These are phyloP conservation scores for Sorex araneus DNA, from an alignment of 2,113 vertebrate species.

Conservation along the genomic window DNA sequence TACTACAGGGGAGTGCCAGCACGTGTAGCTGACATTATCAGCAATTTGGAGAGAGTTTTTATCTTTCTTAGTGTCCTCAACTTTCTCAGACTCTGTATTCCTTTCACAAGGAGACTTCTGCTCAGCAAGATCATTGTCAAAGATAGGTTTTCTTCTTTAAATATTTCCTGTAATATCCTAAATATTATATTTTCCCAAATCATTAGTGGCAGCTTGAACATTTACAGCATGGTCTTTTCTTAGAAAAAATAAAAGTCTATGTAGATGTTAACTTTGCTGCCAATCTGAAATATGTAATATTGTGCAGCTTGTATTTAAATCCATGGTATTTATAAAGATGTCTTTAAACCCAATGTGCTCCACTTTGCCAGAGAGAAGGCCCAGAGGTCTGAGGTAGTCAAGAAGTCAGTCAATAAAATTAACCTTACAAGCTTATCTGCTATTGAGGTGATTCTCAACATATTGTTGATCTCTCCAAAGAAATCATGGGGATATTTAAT, in stretches of 20 bases:
- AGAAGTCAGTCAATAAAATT: too few species aligned
- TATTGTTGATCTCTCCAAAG: background rate
- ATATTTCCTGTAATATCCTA: background rate
- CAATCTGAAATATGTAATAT: background rate
- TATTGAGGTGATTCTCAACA: background rate
- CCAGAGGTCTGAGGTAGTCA: too few species aligned
- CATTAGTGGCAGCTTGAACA: background rate
- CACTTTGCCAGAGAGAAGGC: background rate
- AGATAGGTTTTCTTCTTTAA: background rate
- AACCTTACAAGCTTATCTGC: accelerated
- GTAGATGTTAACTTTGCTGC: background rate
- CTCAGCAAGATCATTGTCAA: background rate
- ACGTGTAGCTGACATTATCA: background rate
- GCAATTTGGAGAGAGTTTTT: background rate
- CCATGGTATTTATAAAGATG: too few species aligned
- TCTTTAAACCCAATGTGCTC: accelerated
- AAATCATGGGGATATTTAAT: background rate
- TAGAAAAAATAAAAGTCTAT: too few species aligned
- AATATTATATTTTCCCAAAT: background rate
- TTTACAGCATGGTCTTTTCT: background rate
- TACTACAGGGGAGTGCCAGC: accelerated
- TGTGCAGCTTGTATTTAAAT: background rate
- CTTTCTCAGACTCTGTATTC: background rate
- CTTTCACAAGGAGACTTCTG: background rate
- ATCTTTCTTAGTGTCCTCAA: background rate